Evolutionary conservation across 2,888 invertebrate genomes (phyloP).

Genomic region (Sipha maydis): DNA sequence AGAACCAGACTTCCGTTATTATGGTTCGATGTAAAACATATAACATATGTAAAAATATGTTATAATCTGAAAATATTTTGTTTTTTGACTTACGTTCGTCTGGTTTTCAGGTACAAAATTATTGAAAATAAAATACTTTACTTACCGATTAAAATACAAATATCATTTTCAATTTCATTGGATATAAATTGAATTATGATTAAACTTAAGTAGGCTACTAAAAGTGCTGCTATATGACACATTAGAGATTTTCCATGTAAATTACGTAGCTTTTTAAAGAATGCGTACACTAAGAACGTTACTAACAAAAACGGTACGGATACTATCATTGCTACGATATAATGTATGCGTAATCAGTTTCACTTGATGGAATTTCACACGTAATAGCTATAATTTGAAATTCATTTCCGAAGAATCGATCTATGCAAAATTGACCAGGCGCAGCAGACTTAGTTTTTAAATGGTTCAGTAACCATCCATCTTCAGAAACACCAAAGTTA

Average conservation of each 20-base stretch:
- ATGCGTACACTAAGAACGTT: conserved; percentile 70
- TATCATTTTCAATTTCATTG: background rate
- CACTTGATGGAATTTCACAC: conserved; percentile 61
- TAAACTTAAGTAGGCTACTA: conserved; percentile 65
- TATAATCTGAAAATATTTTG: too few species aligned
- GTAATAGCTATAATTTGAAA: conserved; percentile 33
- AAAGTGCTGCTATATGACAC: conserved; percentile 66
- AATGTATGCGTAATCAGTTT: conserved; percentile 51
- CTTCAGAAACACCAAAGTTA: background rate
- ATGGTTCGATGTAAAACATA: too few species aligned
- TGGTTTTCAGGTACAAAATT: too few species aligned
- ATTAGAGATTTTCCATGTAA: conserved; percentile 66
- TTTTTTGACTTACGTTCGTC: too few species aligned
- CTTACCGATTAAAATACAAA: conserved; percentile 51
- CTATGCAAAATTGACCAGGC: conserved; percentile 49
- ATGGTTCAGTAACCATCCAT: background rate
- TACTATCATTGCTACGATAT: conserved; percentile 68
- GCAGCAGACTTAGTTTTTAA: background rate
- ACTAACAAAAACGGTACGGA: conserved; percentile 71
- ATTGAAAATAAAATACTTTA: too few species aligned
- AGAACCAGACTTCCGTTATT: too few species aligned
- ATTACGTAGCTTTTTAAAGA: conserved; percentile 71
- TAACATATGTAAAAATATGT: too few species aligned
- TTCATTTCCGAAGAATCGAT: background rate
- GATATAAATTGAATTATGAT: conserved; percentile 65